A percentile compares a stretch with the other conserved stretches of the same genome.
phyloP scores from a whole-genome alignment of 2,113 vertebrate species.

The Charina bottae region DNA sequence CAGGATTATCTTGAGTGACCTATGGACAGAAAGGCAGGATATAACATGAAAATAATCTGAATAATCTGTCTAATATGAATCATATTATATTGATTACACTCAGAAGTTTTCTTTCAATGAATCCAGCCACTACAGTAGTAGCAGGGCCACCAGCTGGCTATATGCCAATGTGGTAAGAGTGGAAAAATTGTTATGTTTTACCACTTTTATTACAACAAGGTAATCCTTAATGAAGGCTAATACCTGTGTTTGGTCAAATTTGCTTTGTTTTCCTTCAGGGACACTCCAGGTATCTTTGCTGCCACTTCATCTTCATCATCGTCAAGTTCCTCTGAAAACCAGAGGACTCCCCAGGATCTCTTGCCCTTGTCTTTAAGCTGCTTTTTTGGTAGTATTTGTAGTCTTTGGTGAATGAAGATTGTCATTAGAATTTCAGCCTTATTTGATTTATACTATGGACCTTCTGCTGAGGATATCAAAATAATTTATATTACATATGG shows the following conservation, averaged over 20 bases:
- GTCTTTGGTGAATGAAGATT: conserved; percentile 20
- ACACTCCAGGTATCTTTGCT: not conserved
- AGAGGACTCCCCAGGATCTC: not conserved
- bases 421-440: conserved; percentile 6
- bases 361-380: conserved; percentile 52
- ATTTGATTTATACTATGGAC: not conserved
- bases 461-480: not conserved
- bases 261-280: not conserved
- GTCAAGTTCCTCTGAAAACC: not conserved
- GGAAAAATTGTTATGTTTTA: too few species aligned
- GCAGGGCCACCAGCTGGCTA: too few species aligned
- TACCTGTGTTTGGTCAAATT: not conserved
- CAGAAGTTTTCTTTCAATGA: too few species aligned
- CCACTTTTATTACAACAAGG: too few species aligned
- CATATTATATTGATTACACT: conserved; percentile 1
- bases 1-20: too few species aligned
- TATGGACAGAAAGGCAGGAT: too few species aligned
- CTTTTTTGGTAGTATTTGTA: conserved; percentile 40
- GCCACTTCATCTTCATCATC: not conserved
- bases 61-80: not conserved
- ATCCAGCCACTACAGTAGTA: not conserved
- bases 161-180: too few species aligned
- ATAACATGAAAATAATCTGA: too few species aligned
- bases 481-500: not conserved
- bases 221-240: too few species aligned